A percentile compares a stretch with the other conserved stretches of the same genome.
Evolutionary conservation across 2,797 vertebrate species (phyloP).

Genomic region (Protosalanx chinensis): DNA sequence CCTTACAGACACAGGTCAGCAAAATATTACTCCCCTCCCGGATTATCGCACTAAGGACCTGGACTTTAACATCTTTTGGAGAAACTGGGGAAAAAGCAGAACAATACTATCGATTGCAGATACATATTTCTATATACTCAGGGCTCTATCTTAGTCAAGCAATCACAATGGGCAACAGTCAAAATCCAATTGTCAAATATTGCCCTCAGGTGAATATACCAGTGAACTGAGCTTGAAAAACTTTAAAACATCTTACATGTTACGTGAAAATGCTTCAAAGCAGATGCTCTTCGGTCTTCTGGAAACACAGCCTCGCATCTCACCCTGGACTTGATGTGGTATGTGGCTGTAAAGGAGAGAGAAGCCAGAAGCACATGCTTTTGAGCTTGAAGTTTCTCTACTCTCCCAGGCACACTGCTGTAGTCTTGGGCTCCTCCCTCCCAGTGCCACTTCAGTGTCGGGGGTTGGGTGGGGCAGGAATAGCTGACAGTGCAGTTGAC

Average conservation of each 20-base stretch:
- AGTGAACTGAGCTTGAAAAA: no score
- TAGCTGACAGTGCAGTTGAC: constrained; percentile 72
- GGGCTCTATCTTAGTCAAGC: not conserved
- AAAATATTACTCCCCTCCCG: constrained; percentile 69
- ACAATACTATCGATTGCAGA: no score
- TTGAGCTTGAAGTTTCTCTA: constrained; percentile 32
- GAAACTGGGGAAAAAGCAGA: constrained; percentile 56
- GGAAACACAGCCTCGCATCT: constrained; percentile 66
- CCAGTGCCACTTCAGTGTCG: constrained; percentile 67
- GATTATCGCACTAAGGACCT: constrained; percentile 61
- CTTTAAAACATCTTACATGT: constrained; percentile 64
- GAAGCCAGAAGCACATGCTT: constrained; percentile 50
- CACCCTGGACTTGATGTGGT: constrained; percentile 63
- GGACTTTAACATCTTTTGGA: constrained; percentile 69
- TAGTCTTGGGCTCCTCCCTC: constrained; percentile 54
- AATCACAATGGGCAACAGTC: not conserved
- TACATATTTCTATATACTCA: no score
- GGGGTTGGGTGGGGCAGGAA: constrained; percentile 67
- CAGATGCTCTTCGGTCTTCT: constrained; percentile 33
- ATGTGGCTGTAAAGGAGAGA: constrained; percentile 66
- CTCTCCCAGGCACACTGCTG: constrained; percentile 25
- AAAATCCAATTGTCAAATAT: not conserved
- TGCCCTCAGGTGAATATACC: not conserved
- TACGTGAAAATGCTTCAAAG: constrained; percentile 61
- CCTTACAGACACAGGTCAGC: constrained; percentile 73